Percentiles rank a stretch among this genome's conserved stretches.
phyloP scores from a whole-genome alignment of 2,113 vertebrate genomes.

The Meles meles region DNA sequence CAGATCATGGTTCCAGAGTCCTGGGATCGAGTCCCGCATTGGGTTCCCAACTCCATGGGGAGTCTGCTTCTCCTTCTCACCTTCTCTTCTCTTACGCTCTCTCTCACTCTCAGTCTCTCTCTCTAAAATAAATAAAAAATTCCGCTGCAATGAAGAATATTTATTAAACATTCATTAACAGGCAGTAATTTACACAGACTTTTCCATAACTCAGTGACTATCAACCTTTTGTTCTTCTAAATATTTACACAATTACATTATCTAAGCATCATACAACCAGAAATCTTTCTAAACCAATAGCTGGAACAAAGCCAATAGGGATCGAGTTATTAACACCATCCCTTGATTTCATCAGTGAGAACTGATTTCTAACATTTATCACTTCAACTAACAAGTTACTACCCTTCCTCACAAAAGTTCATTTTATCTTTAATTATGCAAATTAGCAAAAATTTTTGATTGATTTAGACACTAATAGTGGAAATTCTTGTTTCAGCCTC shows the following conservation, averaged over 20 bases:
- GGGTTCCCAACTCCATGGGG: too few species aligned
- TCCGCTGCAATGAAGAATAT: neutral
- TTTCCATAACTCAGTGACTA: neutral
- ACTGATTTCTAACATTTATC: neutral
- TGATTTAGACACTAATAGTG: neutral
- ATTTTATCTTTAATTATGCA: neutral
- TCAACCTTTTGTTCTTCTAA: neutral
- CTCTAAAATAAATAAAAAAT: neutral
- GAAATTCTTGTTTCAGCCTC: neutral
- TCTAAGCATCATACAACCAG: neutral
- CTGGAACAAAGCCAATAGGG: neutral
- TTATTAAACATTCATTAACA: neutral
- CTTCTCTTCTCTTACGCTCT: too few species aligned
- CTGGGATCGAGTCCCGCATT: too few species aligned
- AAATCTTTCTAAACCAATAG: neutral
- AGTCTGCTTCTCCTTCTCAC: too few species aligned
- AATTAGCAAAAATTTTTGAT: neutral
- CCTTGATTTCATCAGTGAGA: neutral
- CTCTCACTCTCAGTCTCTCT: too few species aligned
- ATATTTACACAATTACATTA: neutral
- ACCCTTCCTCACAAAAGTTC: neutral
- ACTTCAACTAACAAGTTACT: neutral
- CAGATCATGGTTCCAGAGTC: too few species aligned
- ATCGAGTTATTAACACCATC: neutral
- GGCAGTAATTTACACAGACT: neutral